These are phyloP conservation scores for Novumbra hubbsi DNA, from an alignment of 2,797 vertebrate species.

Conservation along the genomic window DNA sequence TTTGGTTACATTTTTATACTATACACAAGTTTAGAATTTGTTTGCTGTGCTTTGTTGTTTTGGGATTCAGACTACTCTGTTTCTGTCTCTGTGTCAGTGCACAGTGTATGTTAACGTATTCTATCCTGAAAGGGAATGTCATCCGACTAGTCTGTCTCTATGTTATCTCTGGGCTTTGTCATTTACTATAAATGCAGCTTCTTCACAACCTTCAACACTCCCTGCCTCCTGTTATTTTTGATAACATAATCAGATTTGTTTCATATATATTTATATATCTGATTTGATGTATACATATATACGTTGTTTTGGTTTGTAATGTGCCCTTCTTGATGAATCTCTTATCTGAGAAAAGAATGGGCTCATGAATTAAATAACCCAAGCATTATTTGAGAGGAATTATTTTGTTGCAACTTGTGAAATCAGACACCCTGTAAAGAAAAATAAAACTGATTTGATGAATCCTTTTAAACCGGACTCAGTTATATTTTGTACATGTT, in stretches of 20 bases:
- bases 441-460: constrained; percentile 79
- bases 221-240: constrained; percentile 71
- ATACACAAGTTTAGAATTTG: constrained; percentile 31
- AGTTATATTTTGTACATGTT: constrained; percentile 24
- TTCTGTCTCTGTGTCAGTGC: constrained; percentile 1
- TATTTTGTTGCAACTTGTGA: constrained; percentile 72
- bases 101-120: constrained; percentile 35
- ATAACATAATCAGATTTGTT: constrained; percentile 67
- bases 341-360: constrained; percentile 56
- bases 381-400: constrained; percentile 58
- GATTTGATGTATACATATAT: constrained; percentile 63
- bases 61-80: constrained; percentile 15
- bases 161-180: constrained; percentile 36
- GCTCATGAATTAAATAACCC: constrained; percentile 59
- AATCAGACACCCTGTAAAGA: constrained; percentile 71
- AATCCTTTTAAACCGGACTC: constrained; percentile 56
- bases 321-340: constrained; percentile 55
- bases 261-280: constrained; percentile 60
- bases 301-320: constrained; percentile 56
- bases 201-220: constrained; percentile 68
- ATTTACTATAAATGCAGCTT: constrained; percentile 52
- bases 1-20: neutral
- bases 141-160: constrained; percentile 26
- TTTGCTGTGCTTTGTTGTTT: constrained; percentile 59
- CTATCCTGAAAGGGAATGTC: constrained; percentile 29